Conservation (phyloP, 2,113 vertebrate species). For the Connochaetes taurinus region DNA sequence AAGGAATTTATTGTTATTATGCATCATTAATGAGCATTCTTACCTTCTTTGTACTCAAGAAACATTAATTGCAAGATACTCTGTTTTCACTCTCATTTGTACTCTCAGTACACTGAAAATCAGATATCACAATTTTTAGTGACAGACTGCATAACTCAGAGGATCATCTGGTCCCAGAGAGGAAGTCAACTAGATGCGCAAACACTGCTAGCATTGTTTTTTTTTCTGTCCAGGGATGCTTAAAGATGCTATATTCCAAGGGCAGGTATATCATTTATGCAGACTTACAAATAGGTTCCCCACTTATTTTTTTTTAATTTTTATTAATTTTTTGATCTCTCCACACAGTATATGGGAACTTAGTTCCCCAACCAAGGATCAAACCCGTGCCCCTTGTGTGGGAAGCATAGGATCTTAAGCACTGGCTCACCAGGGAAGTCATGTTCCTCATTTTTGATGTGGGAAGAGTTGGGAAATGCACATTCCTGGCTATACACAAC, state of each 20-base stretch:
- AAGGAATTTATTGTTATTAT: background rate
- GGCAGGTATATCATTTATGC: background rate
- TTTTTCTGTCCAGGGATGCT: background rate
- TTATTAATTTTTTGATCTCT: background rate
- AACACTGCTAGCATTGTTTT: background rate
- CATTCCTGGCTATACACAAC: background rate
- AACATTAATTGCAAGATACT: background rate
- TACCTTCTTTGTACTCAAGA: background rate
- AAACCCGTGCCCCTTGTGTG: background rate
- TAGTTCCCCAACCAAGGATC: background rate
- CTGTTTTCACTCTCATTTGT: background rate
- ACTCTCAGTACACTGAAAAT: background rate
- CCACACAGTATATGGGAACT: background rate
- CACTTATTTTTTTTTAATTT: background rate
- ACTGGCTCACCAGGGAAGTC: background rate
- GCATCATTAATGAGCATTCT: background rate
- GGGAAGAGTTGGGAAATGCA: background rate
- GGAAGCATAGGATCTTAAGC: background rate
- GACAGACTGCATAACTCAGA: background rate
- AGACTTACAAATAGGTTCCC: background rate
- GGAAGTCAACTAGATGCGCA: background rate
- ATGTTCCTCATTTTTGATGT: background rate
- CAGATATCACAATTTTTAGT: background rate
- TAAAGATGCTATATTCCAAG: background rate
- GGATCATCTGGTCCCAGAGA: background rate